Conservation (phyloP, 1,140 invertebrate species). For the Propsilocerus akamusi region DNA sequence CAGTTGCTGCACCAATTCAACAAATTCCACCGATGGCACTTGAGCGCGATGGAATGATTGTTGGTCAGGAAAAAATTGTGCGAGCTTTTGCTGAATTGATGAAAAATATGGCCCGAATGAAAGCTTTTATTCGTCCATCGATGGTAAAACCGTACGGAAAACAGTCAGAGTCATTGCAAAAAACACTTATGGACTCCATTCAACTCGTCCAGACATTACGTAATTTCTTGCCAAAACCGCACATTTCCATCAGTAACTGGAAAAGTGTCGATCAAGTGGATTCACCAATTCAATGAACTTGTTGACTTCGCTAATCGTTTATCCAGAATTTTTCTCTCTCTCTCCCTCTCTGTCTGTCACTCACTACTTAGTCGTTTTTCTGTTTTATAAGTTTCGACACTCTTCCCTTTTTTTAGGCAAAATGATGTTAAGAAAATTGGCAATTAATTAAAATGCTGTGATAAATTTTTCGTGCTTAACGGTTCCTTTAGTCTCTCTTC, state of each 20-base stretch:
- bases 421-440: not conserved
- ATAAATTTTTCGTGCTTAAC: slow-evolving; percentile 3
- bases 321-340: not conserved
- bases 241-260: slow-evolving; percentile 72
- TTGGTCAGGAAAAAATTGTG: slow-evolving; percentile 61
- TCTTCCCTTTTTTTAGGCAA: not conserved
- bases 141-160: slow-evolving; percentile 81
- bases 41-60: slow-evolving; percentile 17
- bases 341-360: not conserved
- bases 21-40: slow-evolving; percentile 9
- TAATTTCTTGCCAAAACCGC: slow-evolving; percentile 63
- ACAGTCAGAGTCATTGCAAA: slow-evolving; percentile 69
- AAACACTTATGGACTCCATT: slow-evolving; percentile 69
- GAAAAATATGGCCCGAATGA: slow-evolving; percentile 71
- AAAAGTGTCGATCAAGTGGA: slow-evolving; percentile 68
- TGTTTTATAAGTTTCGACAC: not conserved
- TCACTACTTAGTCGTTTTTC: not conserved
- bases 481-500: too few species aligned
- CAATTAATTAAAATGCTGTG: slow-evolving; percentile 4
- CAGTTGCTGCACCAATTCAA: slow-evolving; percentile 9
- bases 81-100: slow-evolving; percentile 63
- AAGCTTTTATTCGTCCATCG: slow-evolving; percentile 59
- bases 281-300: slow-evolving; percentile 17
- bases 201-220: slow-evolving; percentile 64
- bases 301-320: not conserved